Percentiles rank a stretch among this genome's conserved stretches.
Conservation (phyloP, 2,113 vertebrate genomes). For the Oryzias javanicus region DNA sequence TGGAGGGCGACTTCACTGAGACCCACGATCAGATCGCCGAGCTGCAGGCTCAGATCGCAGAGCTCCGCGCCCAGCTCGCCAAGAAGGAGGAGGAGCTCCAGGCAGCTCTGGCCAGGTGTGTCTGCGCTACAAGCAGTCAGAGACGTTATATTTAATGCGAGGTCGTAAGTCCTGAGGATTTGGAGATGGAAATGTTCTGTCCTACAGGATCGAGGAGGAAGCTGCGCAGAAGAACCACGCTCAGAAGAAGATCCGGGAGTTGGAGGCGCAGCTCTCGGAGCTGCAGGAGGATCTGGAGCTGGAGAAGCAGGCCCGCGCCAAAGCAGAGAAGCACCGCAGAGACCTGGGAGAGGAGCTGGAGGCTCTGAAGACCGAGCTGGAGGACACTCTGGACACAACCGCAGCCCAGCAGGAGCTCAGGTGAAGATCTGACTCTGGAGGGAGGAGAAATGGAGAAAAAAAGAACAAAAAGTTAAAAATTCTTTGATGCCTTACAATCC, state of each 20-base stretch:
- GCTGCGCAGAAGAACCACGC: slow-evolving; percentile 93
- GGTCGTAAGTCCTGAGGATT: not conserved
- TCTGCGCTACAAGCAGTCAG: not conserved
- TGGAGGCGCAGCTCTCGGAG: slow-evolving; percentile 94
- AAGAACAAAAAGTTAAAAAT: too few species aligned
- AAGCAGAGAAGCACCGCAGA: slow-evolving; percentile 94
- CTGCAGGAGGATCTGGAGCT: slow-evolving; percentile 96
- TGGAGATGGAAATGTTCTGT: not conserved
- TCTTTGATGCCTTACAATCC: too few species aligned
- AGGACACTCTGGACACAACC: slow-evolving; percentile 94
- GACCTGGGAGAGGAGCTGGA: slow-evolving; percentile 97
- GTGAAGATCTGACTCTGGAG: slow-evolving; percentile 60
- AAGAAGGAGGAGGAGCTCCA: slow-evolving; percentile 98
- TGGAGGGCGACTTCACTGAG: slow-evolving; percentile 93
- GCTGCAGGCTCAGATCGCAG: slow-evolving; percentile 95
- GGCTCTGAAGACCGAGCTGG: slow-evolving; percentile 93
- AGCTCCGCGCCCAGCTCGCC: slow-evolving; percentile 92
- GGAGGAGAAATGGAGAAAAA: too few species aligned
- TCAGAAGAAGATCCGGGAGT: slow-evolving; percentile 93
- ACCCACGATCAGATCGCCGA: slow-evolving; percentile 92
- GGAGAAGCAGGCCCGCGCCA: slow-evolving; percentile 84
- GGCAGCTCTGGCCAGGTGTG: slow-evolving; percentile 89
- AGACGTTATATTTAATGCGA: not conserved
- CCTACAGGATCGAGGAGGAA: slow-evolving; percentile 92
- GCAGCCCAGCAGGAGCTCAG: slow-evolving; percentile 96